Base-by-base conservation (phyloP, 2,888 invertebrate genomes). In the Germaria angustata region DNA sequence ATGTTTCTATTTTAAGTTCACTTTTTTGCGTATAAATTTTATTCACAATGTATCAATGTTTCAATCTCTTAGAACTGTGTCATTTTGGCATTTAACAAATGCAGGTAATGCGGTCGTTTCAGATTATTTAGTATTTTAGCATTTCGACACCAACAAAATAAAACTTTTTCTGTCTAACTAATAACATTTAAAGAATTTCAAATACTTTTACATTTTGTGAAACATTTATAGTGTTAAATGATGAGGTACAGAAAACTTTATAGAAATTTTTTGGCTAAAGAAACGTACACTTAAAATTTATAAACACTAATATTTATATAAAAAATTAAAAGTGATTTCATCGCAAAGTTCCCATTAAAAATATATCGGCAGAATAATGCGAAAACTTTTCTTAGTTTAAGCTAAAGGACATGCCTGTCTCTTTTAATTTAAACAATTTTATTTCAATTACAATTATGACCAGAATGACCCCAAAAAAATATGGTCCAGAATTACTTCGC, bases 41-140 rank as follows among this genome's bases (percentile, higher is more conserved):
- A n/a, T n/a, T n/a, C n/a, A n/a, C n/a, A n/a, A n/a, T 49, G 3
- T 13, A 17, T 59, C 36, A 46, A 3, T 34, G 32, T n/a, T 7
- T 34, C n/a, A 34, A 61, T 72, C 24, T 51, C 36, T 59, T 72
- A n/a, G 13, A 59, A 24, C 55, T 65, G 13, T 46, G 1, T 44
- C 22, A 20, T 34, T 66, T 46, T 66, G 75, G 46, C 66, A 76
- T 66, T 76, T 66, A 66, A 65, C n/a, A 46, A 51, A 66, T 69
- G 53, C 77, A 78, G 63, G 69, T 78, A 69, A 78, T 78, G 44
- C 63, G 71, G 78, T 63, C 71, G 63, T 51, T 20, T 36, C 28
- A 34, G 32, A n/a, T 61, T 32, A 13, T 68, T 77, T 66, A 28
- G 49, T 69, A 69, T 63, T 55, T 63, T 65, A 79, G 32, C 55